Percentiles rank a stretch among this genome's conserved stretches.
Evolutionary conservation across 2,888 invertebrate genomes (phyloP).

Genomic region (Heliconius hortense): DNA sequence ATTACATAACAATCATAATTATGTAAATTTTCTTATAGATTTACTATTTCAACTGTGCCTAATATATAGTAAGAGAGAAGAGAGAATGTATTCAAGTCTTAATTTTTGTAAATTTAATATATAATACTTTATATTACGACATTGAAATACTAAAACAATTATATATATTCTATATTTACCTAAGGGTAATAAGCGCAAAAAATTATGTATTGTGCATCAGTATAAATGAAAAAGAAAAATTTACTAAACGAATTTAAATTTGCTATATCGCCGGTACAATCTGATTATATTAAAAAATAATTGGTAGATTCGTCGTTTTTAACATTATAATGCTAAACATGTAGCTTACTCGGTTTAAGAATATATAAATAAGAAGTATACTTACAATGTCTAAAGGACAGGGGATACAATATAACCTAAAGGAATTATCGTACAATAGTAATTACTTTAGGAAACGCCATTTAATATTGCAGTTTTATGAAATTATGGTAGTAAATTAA

Average conservation of each 20-base stretch:
- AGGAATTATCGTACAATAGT: conserved; percentile 52
- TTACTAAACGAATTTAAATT: background rate
- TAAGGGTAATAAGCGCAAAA: background rate
- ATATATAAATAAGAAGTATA: conserved; percentile 50
- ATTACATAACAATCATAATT: conserved; percentile 14
- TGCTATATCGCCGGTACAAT: background rate
- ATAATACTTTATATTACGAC: background rate
- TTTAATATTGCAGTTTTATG: conserved; percentile 1
- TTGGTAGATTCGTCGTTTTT: background rate
- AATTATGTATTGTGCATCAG: background rate
- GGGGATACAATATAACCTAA: conserved; percentile 71
- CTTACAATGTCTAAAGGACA: conserved; percentile 61
- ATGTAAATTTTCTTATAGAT: background rate
- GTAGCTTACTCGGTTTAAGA: background rate
- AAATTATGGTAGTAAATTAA: background rate
- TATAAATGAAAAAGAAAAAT: background rate
- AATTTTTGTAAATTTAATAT: background rate
- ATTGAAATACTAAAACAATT: background rate
- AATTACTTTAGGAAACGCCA: conserved; percentile 33
- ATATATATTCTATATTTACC: background rate
- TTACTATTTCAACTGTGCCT: background rate
- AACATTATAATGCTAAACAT: background rate
- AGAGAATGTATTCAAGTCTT: background rate
- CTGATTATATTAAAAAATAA: background rate
- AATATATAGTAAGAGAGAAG: background rate